Base-by-base conservation (phyloP, 2,888 invertebrate species). In the Nycteola revayana region DNA sequence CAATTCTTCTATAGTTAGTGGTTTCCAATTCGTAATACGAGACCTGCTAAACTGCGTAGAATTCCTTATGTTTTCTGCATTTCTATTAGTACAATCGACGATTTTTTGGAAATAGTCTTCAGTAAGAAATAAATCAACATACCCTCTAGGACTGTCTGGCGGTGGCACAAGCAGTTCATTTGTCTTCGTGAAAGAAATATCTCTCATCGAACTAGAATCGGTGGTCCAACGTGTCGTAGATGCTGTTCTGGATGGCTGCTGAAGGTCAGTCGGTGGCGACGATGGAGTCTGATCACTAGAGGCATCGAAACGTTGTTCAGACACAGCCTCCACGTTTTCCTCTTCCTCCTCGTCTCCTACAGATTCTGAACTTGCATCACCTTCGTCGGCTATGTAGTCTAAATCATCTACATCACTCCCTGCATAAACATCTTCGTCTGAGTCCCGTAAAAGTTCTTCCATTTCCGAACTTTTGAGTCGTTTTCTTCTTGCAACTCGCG, bases 161-260 rank as follows among this genome's bases (percentile, higher is more conserved):
- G 36, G 33, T 27, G 28, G 25, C 22, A 42, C 27, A 23, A 32
- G 37, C 10, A 42, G 10, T 28, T 32, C 18, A 29, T 23, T 29
- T 25, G 11, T 25, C n/a, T 28, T 29, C 9, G 30, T 28, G 8
- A 39, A 39, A 9, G 42, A 22, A 25, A 42, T 29, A 28, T 32
- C 23, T 20, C 22, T 43, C 36, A 38, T 9, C 7, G 35, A 35
- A 22, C 26, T 31, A 25, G 24, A 24, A 32, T 27, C 18, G 14
- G 37, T 42, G 23, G 36, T 39, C 41, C 41, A 45, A 26, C 17
- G 23, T 36, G 34, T 31, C 25, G 40, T 36, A 8, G 36, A 34
- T 25, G 30, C 36, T 29, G 31, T 11, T 25, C 31, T 20, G 23
- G 20, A 28, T 26, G 32, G 31, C 24, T 25, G 28, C 32, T 32